Evolutionary conservation across 2,888 invertebrate genomes (phyloP).

Genomic region (Epinotia brunnichana): DNA sequence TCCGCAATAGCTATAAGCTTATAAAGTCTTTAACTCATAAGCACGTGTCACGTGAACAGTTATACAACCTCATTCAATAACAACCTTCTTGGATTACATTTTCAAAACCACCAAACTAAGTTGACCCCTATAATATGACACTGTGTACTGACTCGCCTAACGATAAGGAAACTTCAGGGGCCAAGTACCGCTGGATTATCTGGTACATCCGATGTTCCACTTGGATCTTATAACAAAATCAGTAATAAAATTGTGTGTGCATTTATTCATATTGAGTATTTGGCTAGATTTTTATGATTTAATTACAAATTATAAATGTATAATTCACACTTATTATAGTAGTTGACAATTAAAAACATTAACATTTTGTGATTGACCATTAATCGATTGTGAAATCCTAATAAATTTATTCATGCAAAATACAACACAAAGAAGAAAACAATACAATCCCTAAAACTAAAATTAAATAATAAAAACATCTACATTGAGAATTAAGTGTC

Average conservation of each 20-base stretch:
- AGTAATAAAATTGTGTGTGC: slow-evolving; percentile 11
- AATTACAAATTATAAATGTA: no score
- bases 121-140: slow-evolving; percentile 46
- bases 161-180: slow-evolving; percentile 44
- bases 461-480: no score
- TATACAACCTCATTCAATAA: slow-evolving; percentile 67
- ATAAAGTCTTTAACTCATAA: slow-evolving; percentile 27
- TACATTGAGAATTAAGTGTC: no score
- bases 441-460: no score
- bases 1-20: slow-evolving; percentile 6
- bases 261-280: no score
- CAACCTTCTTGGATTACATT: slow-evolving; percentile 63
- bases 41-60: slow-evolving; percentile 64
- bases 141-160: slow-evolving; percentile 38
- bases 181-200: slow-evolving; percentile 52
- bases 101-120: slow-evolving; percentile 51
- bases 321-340: no score
- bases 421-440: no score
- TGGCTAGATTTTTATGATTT: no score
- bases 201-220: slow-evolving; percentile 40
- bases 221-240: slow-evolving; percentile 23
- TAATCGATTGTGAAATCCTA: no score
- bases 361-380: no score
- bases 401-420: no score
- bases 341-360: no score